Evolutionary conservation across 1,140 invertebrate species (phyloP).

Genomic region (Papilio dardanus): DNA sequence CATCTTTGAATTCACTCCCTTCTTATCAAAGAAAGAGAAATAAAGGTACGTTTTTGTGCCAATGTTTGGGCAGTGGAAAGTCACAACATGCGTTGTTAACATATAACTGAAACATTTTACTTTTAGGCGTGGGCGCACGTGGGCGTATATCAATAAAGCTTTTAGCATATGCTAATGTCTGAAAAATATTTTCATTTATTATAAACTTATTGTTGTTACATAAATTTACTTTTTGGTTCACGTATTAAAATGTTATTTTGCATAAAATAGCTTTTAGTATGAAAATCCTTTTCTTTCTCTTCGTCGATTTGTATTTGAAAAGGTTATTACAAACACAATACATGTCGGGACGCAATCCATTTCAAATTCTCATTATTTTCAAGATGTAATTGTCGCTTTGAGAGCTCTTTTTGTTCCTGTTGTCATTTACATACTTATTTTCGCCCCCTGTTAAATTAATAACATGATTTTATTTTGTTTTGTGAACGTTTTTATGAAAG

Average conservation of each 20-base stretch:
- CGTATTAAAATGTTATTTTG: neutral
- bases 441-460: conserved; percentile 13
- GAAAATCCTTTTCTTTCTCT: conserved; percentile 10
- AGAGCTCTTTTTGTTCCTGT: conserved; percentile 20
- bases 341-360: conserved; percentile 8
- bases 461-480: neutral
- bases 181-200: neutral
- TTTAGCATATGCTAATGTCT: conserved; percentile 3
- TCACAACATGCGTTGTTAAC: neutral
- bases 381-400: conserved; percentile 31
- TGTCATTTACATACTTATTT: conserved; percentile 28
- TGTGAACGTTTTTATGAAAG: neutral
- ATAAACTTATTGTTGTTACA: neutral
- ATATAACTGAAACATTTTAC: neutral
- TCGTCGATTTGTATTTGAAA: conserved; percentile 28
- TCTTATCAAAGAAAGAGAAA: neutral
- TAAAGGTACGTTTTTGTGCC: neutral
- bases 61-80: neutral
- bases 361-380: conserved; percentile 36
- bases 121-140: neutral
- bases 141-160: conserved; percentile 1
- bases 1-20: neutral
- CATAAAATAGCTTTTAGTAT: neutral
- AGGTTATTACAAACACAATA: conserved; percentile 25
- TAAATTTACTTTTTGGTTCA: neutral